Evolutionary conservation across 2,113 vertebrate genomes (phyloP), one percentile per base, ranked within the genome.

Genomic region (Aphelocoma coerulescens): DNA sequence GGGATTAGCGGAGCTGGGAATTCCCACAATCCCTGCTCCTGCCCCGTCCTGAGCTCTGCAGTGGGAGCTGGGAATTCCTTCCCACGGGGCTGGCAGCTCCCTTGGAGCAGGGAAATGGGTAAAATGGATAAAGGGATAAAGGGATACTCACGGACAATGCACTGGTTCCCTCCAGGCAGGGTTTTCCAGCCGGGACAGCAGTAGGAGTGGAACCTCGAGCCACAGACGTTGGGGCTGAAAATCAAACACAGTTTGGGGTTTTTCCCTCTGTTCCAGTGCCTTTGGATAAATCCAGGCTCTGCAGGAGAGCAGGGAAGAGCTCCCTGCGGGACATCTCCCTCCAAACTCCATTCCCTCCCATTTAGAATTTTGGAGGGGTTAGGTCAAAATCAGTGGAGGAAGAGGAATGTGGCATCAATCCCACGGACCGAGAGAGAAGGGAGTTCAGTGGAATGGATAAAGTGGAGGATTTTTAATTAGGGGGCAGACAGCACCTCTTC

Each of bases 151-250:
- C 99, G 99, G 96, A 99, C 99, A 59, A 99, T 99, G 97, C 99
- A 99, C 95, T 99, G 99, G 97, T 99, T 99, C 85, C 99, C 99
- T 93, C 98, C 99, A 0, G 99, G 99, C 85, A 99, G 98, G 0
- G 99, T 99, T 98, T 99, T 99, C 99, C 99, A 99, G 82, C 99
- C 99, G 0, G 99, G 99, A 65, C 99, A 99, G 98, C 99, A 99
- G 95, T 99, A 99, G 37, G 99, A 99, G 74, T 99, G 99, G 96
- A 99, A 99, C 92, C 99, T 99, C 44, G 99, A 99, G 91, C 99
- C 99, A 27, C 99, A 99, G 81, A 99, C 99, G 17, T 99, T 99
- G 51, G 99, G 99, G 89, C 99, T 99, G 97, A 84, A 95, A 93
- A 90, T 80, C 3, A 83, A 93, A 95, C 87, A 83, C 16, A 90